These are phyloP conservation scores for Pluvialis apricaria DNA, from an alignment of 2,113 vertebrate genomes.

Conservation along the genomic window DNA sequence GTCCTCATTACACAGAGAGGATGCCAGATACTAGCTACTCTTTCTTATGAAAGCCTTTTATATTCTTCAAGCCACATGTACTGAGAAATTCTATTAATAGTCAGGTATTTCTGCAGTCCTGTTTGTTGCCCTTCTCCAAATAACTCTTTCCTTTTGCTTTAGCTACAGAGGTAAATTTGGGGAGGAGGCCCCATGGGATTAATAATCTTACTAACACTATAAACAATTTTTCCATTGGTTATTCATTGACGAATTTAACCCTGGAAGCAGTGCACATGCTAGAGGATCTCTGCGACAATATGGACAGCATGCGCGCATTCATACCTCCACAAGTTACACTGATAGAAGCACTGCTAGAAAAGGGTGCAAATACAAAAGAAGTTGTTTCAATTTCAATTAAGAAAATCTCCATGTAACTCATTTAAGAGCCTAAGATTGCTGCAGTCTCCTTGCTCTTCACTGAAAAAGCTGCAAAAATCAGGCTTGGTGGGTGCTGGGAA, in stretches of 20 bases:
- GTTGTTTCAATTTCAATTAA: not conserved
- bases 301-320: not conserved
- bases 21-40: slow-evolving; percentile 38
- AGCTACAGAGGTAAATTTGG: slow-evolving; percentile 46
- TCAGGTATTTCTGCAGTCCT: slow-evolving; percentile 36
- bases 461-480: not conserved
- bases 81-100: slow-evolving; percentile 60
- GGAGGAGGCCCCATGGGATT: slow-evolving; percentile 25
- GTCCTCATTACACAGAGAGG: not conserved
- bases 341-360: not conserved
- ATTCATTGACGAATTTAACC: slow-evolving; percentile 44
- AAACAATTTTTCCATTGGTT: slow-evolving; percentile 45
- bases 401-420: accelerated
- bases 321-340: not conserved
- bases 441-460: not conserved
- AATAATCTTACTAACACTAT: slow-evolving; percentile 23
- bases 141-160: slow-evolving; percentile 46
- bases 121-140: slow-evolving; percentile 39
- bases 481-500: not conserved
- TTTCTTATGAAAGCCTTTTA: slow-evolving; percentile 26
- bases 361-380: not conserved
- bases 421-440: not conserved
- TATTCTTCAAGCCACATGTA: slow-evolving; percentile 27
- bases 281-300: not conserved
- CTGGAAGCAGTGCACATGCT: not conserved